These are phyloP conservation scores for Bothrops jararaca DNA, from an alignment of 2,113 vertebrate species.

Conservation along the genomic window DNA sequence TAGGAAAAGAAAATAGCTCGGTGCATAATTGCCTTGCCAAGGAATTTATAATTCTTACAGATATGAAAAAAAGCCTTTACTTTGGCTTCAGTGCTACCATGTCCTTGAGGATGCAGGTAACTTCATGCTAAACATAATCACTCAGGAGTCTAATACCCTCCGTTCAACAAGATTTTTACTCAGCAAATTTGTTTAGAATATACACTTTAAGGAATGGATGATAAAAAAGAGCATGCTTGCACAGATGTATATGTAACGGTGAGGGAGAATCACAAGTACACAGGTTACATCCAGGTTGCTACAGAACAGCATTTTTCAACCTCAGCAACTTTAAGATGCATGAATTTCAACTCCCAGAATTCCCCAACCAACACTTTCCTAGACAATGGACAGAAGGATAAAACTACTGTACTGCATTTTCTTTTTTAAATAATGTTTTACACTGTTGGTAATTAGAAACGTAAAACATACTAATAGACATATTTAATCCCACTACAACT, in stretches of 20 bases:
- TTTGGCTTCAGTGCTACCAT: not conserved
- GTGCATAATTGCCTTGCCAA: not conserved
- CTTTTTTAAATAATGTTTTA: not conserved
- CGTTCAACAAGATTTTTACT: not conserved
- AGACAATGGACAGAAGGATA: not conserved
- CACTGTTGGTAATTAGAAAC: not conserved
- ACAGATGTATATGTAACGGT: not conserved
- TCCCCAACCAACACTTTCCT: not conserved
- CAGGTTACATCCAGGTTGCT: not conserved
- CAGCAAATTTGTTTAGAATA: not conserved
- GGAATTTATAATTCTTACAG: not conserved
- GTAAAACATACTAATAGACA: not conserved
- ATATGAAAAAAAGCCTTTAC: not conserved
- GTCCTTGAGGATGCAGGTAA: not conserved
- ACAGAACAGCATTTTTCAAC: not conserved
- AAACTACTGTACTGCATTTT: not conserved
- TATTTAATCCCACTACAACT: not conserved
- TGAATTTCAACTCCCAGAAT: not conserved
- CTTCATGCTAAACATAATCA: not conserved
- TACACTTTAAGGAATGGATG: not conserved
- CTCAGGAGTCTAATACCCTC: not conserved
- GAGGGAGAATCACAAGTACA: not conserved
- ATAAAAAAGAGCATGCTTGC: not conserved
- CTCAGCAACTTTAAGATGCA: not conserved
- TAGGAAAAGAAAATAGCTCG: not conserved